Conservation (phyloP, 2,797 vertebrate species). For the Melanogrammus aeglefinus region DNA sequence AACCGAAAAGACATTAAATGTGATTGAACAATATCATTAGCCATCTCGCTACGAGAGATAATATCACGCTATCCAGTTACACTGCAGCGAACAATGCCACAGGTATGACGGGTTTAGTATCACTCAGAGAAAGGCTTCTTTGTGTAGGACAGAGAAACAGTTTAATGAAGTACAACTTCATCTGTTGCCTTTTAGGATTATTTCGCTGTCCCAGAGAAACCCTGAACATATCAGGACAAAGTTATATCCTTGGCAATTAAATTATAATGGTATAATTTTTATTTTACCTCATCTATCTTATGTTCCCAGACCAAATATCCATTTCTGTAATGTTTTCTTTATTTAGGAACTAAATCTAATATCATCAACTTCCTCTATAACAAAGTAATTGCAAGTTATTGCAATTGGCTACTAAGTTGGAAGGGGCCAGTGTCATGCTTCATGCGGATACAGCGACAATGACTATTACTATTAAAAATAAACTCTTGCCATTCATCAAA, state of each 20-base stretch:
- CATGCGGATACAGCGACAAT: not conserved
- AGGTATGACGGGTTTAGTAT: slow-evolving; percentile 13
- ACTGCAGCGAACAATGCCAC: slow-evolving; percentile 25
- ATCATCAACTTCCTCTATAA: not conserved
- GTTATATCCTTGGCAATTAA: not conserved
- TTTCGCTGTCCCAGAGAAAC: not conserved
- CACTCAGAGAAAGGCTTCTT: slow-evolving; percentile 25
- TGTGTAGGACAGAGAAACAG: slow-evolving; percentile 17
- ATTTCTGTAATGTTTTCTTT: not conserved
- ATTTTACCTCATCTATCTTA: not conserved
- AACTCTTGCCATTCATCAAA: not conserved
- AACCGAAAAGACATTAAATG: not conserved
- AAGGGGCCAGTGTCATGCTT: not conserved
- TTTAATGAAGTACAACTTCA: not conserved
- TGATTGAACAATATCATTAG: not conserved
- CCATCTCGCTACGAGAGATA: slow-evolving; percentile 25
- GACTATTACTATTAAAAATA: not conserved
- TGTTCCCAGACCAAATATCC: not conserved
- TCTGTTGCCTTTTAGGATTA: slow-evolving; percentile 1
- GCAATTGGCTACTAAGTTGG: not conserved
- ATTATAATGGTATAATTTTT: not conserved
- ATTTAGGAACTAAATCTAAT: not conserved
- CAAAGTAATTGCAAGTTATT: not conserved
- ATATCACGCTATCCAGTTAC: slow-evolving; percentile 18
- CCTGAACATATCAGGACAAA: not conserved